A percentile compares a stretch with the other conserved stretches of the same genome.
These are phyloP conservation scores for Nesoenas mayeri DNA, from an alignment of 2,113 vertebrate species.

Conservation along the genomic window DNA sequence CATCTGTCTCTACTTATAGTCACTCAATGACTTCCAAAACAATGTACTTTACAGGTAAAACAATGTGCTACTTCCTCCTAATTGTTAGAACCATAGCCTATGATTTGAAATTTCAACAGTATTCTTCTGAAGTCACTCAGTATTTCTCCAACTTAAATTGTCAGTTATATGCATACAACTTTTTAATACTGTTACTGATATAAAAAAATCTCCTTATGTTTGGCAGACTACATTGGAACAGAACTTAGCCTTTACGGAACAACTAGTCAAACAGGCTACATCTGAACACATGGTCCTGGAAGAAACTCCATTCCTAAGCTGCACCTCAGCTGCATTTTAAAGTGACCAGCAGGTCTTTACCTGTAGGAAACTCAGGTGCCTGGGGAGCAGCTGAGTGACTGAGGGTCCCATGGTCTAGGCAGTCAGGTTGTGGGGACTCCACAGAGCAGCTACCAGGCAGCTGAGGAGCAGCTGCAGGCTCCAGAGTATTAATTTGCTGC, in stretches of 20 bases:
- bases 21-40: neutral
- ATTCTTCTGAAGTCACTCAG: neutral
- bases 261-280: neutral
- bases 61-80: neutral
- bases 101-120: neutral
- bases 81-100: neutral
- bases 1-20: neutral
- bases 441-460: neutral
- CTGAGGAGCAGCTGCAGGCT: neutral
- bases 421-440: too few relatives aligned
- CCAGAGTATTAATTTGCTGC: neutral
- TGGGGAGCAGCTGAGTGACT: accelerated
- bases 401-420: neutral
- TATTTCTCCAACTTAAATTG: neutral
- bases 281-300: accelerated
- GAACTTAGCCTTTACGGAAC: neutral
- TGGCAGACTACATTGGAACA: neutral
- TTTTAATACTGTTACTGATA: neutral
- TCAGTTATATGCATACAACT: neutral
- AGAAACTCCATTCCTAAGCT: neutral
- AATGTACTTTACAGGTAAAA: neutral
- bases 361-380: neutral
- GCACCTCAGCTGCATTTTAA: neutral
- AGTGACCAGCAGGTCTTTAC: neutral
- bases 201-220: neutral